Evolutionary conservation across 1,140 invertebrate genomes (phyloP).

Genomic region (Sesamia nonagrioides): DNA sequence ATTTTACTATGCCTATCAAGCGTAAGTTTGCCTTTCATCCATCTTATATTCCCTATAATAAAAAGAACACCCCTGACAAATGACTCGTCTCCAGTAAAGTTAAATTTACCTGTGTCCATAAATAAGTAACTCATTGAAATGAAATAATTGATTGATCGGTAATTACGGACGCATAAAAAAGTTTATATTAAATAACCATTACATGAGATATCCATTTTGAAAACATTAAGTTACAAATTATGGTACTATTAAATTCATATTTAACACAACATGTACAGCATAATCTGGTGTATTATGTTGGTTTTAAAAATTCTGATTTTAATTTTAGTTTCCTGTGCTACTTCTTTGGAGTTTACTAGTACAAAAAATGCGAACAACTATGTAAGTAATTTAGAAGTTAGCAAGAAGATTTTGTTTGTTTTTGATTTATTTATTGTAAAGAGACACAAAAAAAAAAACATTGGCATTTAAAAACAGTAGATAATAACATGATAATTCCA

Average conservation of each 20-base stretch:
- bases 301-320: slow-evolving; percentile 27
- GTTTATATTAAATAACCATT: slow-evolving; percentile 40
- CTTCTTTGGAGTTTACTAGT: slow-evolving; percentile 12
- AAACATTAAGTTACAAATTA: slow-evolving; percentile 42
- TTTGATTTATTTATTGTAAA: too few relatives aligned
- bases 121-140: slow-evolving; percentile 40
- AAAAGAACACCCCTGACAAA: background rate
- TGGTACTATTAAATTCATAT: slow-evolving; percentile 35
- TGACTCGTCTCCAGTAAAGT: background rate
- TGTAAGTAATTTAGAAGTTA: slow-evolving; percentile 47
- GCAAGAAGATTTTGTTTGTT: too few relatives aligned
- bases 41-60: background rate
- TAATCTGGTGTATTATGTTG: slow-evolving; percentile 26
- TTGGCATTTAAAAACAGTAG: too few relatives aligned
- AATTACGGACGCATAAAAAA: slow-evolving; percentile 22
- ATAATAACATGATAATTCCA: too few relatives aligned
- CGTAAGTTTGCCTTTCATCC: background rate
- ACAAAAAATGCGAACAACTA: slow-evolving; percentile 50
- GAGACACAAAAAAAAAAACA: too few relatives aligned
- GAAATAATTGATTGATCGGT: slow-evolving; percentile 9
- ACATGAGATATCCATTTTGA: slow-evolving; percentile 8
- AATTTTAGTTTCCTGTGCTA: slow-evolving; percentile 22
- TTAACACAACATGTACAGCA: slow-evolving; percentile 3
- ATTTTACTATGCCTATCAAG: too few relatives aligned
- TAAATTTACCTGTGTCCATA: background rate